Base-by-base conservation (phyloP, 2,113 vertebrate genomes). In the Taxidea taxus region DNA sequence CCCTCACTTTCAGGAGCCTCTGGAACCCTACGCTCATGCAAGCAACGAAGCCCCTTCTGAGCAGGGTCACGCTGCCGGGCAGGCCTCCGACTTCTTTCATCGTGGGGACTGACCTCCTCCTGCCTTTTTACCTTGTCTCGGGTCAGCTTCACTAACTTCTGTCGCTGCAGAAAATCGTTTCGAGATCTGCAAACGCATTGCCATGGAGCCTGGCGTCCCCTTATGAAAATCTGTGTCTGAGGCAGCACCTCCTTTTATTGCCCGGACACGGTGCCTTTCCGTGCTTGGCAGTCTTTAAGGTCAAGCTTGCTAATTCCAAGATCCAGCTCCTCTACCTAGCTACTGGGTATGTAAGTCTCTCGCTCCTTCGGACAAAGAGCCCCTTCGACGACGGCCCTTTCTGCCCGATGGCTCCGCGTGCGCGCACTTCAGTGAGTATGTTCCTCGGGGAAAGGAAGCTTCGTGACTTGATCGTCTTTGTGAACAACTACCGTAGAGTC, bases 231-330 rank as follows among this genome's bases (percentile, higher is more conserved):
- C 51, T 23, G 39, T 47, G 6, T 6, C 10, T 29, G 23, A 60
- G 16, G 31, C 0, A 6, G 29, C 29, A 9, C 7, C 66, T 21
- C 31, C 49, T 29, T 4, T 44, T 25, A 3, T 1, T 11, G 6
- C 2, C 23, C 42, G 2, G 29, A 72, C 0, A 0, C 31, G 29
- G 80, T 23, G 0, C 4, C 2, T 27, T 37, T 49, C 51, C 0
- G 18, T 15, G 42, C 56, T 51, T 4, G 15, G 49, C 44, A 6
- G 64, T 25, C 64, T 31, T 27, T 12, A 51, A 86, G 2, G 23
- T 34, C 70, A 4, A 42, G 27, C n/a, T 64, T 5, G 37, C 2
- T 7, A 34, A 64, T 14, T 7, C n/a, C 51, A 23, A 92, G 8
- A 34, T 14, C 18, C 7, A 10, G 4, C 1, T 11, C 42, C 42